These are phyloP conservation scores for Oscheius sp. DNA, from an alignment of 2,888 invertebrate genomes.

Conservation along the genomic window DNA sequence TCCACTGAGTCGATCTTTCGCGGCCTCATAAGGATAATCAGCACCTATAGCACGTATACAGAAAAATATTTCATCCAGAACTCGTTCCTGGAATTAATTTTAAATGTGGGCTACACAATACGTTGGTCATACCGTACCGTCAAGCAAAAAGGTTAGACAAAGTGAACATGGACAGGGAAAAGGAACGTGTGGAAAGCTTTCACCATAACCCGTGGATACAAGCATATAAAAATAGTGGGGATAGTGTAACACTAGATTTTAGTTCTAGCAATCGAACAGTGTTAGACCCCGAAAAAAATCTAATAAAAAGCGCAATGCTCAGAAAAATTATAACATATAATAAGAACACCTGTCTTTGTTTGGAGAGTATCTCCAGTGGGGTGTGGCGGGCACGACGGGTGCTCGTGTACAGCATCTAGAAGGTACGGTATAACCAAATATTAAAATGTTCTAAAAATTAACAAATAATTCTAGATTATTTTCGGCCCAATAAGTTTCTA, in stretches of 20 bases:
- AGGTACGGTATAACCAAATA: constrained; percentile 36
- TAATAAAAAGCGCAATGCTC: constrained; percentile 10
- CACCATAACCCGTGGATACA: no score
- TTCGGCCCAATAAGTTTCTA: constrained; percentile 2
- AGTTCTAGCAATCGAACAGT: background rate
- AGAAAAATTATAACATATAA: constrained; percentile 5
- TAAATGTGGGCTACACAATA: background rate
- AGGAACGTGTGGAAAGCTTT: no score
- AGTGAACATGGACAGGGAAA: background rate
- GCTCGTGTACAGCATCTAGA: constrained; percentile 64
- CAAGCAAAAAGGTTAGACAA: constrained; percentile 23
- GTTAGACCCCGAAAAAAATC: background rate
- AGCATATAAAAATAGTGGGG: background rate
- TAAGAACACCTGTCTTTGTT: constrained; percentile 56
- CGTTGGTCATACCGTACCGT: constrained; percentile 36
- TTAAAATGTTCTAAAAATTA: no score
- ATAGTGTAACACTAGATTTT: background rate
- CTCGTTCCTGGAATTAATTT: constrained; percentile 51
- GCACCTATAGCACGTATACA: constrained; percentile 48
- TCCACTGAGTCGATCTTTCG: constrained; percentile 44
- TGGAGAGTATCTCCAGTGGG: constrained; percentile 58
- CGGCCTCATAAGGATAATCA: constrained; percentile 47
- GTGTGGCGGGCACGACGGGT: constrained; percentile 54
- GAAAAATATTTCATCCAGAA: constrained; percentile 58
- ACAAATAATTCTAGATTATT: constrained; percentile 1